phyloP scores from a whole-genome alignment of 2,113 vertebrate genomes.

The Xyliphius kryptos region DNA sequence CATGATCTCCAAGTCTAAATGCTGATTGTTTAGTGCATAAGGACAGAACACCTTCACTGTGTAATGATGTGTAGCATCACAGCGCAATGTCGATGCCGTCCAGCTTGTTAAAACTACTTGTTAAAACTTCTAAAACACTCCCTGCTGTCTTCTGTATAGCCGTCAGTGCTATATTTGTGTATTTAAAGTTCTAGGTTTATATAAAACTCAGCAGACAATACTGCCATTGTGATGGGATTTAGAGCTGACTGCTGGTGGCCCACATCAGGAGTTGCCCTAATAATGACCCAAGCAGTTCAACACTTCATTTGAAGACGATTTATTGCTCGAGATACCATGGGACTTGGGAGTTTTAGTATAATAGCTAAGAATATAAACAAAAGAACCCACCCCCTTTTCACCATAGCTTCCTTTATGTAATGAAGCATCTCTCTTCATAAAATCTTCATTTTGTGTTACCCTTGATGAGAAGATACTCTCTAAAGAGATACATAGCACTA shows the following conservation, averaged over 20 bases:
- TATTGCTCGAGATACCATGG: conserved; percentile 6
- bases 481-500: conserved; percentile 40
- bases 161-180: conserved; percentile 8
- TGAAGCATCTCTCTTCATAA: conserved; percentile 39
- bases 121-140: conserved; percentile 21
- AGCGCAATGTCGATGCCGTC: no score
- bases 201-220: no score
- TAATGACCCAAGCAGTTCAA: conserved; percentile 11
- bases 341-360: conserved; percentile 15
- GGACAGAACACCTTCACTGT: conserved; percentile 22
- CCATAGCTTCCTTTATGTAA: conserved; percentile 18
- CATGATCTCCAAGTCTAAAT: conserved; percentile 24
- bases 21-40: conserved; percentile 40
- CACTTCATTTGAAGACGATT: conserved; percentile 17
- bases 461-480: conserved; percentile 43
- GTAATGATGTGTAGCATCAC: conserved; percentile 10
- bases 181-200: background rate
- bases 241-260: background rate
- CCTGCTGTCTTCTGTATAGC: conserved; percentile 8
- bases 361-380: conserved; percentile 1
- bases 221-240: no score
- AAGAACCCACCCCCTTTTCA: conserved; percentile 1
- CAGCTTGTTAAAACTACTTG: conserved; percentile 25
- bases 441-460: conserved; percentile 42
- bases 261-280: conserved; percentile 9